Conservation (phyloP, 53 echinoderm and acorn worm genomes). For the Henricia sp. region DNA sequence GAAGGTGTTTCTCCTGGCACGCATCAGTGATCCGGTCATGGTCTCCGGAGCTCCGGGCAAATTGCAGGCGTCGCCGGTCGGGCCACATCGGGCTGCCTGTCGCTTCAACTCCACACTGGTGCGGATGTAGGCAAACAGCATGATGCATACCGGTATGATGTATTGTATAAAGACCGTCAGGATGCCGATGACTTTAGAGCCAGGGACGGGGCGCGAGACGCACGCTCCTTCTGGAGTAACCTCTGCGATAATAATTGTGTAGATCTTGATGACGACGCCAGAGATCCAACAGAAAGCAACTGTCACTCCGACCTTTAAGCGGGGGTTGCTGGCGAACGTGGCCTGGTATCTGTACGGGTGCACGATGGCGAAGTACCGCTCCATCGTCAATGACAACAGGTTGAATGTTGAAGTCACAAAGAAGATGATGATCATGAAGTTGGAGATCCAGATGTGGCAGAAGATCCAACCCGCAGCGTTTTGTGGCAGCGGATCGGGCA, state of each 20-base stretch:
- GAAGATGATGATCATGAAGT: conserved; percentile 72
- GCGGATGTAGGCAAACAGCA: conserved; percentile 76
- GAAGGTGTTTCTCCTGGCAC: conserved; percentile 44
- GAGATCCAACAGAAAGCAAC: conserved; percentile 68
- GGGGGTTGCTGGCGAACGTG: conserved; percentile 61
- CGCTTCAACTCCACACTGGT: not conserved
- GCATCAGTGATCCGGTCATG: not conserved
- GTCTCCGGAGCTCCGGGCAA: not conserved
- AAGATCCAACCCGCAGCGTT: conserved; percentile 61
- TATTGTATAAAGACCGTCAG: conserved; percentile 77
- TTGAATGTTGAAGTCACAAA: conserved; percentile 90
- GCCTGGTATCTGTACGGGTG: conserved; percentile 35
- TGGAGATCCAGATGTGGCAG: conserved; percentile 85
- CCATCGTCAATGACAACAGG: conserved; percentile 60
- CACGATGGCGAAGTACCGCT: conserved; percentile 49
- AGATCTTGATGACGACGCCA: conserved; percentile 56
- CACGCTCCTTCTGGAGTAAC: conserved; percentile 37
- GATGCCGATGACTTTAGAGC: conserved; percentile 55
- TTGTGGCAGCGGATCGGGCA: conserved; percentile 36
- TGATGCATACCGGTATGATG: conserved; percentile 74
- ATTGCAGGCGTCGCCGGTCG: not conserved
- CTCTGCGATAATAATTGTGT: conserved; percentile 19
- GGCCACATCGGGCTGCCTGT: not conserved
- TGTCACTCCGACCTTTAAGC: conserved; percentile 36
- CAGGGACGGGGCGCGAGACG: conserved; percentile 15